A percentile compares a stretch with the other conserved stretches of the same genome.
Evolutionary conservation across 2,888 invertebrate genomes (phyloP).

Genomic region (Theretra japonica): DNA sequence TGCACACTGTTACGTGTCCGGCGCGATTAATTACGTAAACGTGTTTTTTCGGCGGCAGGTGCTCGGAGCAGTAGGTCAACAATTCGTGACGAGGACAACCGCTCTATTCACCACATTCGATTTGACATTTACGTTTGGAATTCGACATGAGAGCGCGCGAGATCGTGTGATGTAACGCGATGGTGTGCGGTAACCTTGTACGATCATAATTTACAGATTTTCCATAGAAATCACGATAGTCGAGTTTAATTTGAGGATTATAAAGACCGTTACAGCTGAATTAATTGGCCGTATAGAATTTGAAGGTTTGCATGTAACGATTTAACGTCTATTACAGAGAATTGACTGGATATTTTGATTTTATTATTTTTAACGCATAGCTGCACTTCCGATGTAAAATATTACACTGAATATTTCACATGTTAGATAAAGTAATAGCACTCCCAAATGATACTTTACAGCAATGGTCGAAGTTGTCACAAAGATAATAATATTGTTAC

Average conservation of each 20-base stretch:
- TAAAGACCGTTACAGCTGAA: not conserved
- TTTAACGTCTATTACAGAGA: not conserved
- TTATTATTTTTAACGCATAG: not conserved
- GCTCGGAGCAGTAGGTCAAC: constrained; percentile 54
- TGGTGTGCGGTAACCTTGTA: constrained; percentile 40
- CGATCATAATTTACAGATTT: constrained; percentile 26
- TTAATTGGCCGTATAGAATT: not conserved
- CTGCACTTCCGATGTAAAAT: not conserved
- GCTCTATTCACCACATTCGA: constrained; percentile 42
- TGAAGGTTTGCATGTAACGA: not conserved
- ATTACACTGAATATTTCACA: too few species aligned
- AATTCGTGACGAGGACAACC: constrained; percentile 62
- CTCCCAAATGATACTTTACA: too few species aligned
- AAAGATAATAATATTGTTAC: too few species aligned
- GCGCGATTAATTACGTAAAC: constrained; percentile 52
- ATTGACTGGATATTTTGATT: not conserved
- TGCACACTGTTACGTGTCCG: constrained; percentile 44
- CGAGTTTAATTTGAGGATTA: not conserved
- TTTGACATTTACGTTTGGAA: constrained; percentile 53
- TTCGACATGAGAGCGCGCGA: constrained; percentile 41
- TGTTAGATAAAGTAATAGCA: too few species aligned
- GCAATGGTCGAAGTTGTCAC: too few species aligned
- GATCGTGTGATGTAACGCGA: constrained; percentile 36
- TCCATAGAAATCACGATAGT: not conserved
- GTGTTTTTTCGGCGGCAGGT: constrained; percentile 45